phyloP scores from a whole-genome alignment of 2,113 vertebrate genomes.

The Oxyruncus cristatus region DNA sequence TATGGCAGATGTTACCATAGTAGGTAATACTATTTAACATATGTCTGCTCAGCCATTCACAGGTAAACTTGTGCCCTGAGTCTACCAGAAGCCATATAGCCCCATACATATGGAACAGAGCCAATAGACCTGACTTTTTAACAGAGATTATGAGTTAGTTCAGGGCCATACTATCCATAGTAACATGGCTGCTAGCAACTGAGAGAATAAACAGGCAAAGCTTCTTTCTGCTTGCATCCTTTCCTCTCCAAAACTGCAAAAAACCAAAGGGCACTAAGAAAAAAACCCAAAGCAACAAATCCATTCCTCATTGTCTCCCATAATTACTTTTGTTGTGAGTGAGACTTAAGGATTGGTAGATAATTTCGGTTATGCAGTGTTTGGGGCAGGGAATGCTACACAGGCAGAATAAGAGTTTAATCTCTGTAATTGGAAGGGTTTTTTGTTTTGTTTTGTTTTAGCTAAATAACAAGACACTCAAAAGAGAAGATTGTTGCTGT shows the following conservation, averaged over 20 bases:
- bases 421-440: background rate
- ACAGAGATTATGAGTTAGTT: background rate
- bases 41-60: background rate
- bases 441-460: background rate
- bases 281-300: background rate
- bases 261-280: background rate
- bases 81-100: background rate
- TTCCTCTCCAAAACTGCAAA: background rate
- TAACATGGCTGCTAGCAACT: background rate
- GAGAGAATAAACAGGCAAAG: background rate
- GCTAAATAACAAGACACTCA: background rate
- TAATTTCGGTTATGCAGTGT: background rate
- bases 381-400: background rate
- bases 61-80: background rate
- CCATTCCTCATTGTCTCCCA: background rate
- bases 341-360: background rate
- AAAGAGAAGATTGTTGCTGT: background rate
- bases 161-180: background rate
- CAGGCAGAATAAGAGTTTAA: background rate
- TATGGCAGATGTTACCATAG: constrained; percentile 3
- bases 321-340: background rate
- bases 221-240: background rate
- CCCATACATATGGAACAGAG: background rate
- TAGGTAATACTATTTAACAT: constrained; percentile 2
- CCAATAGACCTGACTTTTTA: background rate